These are phyloP conservation scores for Chelon auratus DNA, from an alignment of 2,797 vertebrate genomes.

Conservation along the genomic window DNA sequence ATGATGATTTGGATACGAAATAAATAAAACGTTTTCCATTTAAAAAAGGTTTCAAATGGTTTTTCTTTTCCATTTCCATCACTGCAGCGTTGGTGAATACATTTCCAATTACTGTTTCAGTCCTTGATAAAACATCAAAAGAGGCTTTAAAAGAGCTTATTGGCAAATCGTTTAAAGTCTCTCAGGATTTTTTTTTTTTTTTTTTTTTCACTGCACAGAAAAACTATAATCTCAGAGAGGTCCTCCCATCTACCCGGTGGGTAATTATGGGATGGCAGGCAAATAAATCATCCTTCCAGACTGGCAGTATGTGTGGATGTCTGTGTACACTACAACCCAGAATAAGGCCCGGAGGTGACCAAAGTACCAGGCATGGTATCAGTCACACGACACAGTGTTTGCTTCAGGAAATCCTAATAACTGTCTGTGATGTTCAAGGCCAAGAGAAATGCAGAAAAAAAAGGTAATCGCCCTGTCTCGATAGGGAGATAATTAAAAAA, in stretches of 20 bases:
- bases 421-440: slow-evolving; percentile 36
- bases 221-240: slow-evolving; percentile 65
- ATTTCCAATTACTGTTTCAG: slow-evolving; percentile 56
- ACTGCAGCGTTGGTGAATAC: slow-evolving; percentile 25
- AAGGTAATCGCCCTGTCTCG: slow-evolving; percentile 15
- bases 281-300: slow-evolving; percentile 66
- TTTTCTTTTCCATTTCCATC: slow-evolving; percentile 33
- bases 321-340: slow-evolving; percentile 45
- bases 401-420: slow-evolving; percentile 52
- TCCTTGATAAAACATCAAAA: slow-evolving; percentile 65
- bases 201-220: slow-evolving; percentile 58
- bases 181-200: slow-evolving; percentile 36
- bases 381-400: slow-evolving; percentile 40
- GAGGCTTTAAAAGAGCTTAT: slow-evolving; percentile 50
- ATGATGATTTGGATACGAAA: slow-evolving; percentile 23
- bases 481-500: slow-evolving; percentile 25
- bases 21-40: slow-evolving; percentile 36
- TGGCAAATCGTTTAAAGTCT: slow-evolving; percentile 62
- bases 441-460: slow-evolving; percentile 4
- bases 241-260: slow-evolving; percentile 59
- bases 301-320: slow-evolving; percentile 48
- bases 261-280: slow-evolving; percentile 73
- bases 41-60: slow-evolving; percentile 38
- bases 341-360: slow-evolving; percentile 56
- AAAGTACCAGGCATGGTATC: slow-evolving; percentile 45